Conservation (phyloP, 2,888 invertebrate species). For the Synanthedon andrenaeformis region DNA sequence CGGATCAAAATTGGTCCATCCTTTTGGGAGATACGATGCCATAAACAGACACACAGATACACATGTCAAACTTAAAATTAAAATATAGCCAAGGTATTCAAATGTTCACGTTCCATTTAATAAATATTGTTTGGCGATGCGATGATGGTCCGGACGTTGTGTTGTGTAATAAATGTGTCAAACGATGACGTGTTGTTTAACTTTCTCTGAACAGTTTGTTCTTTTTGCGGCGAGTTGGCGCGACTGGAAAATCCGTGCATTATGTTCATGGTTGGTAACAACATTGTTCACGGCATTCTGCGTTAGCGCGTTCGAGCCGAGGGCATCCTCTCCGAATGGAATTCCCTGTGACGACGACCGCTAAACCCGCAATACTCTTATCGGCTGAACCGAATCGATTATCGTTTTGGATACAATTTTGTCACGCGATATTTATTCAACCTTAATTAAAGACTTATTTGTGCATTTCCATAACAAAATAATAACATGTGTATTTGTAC, state of each 20-base stretch:
- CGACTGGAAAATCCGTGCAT: constrained; percentile 39
- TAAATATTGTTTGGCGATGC: background rate
- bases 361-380: background rate
- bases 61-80: no score
- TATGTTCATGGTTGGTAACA: constrained; percentile 5
- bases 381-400: background rate
- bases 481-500: no score
- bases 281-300: background rate
- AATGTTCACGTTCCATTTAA: background rate
- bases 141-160: constrained; percentile 35
- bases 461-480: no score
- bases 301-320: background rate
- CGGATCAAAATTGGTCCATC: no score
- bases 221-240: constrained; percentile 6
- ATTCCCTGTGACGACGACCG: background rate
- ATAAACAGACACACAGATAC: no score
- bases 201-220: constrained; percentile 38
- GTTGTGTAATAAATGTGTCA: constrained; percentile 48
- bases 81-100: no score
- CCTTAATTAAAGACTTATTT: no score
- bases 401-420: background rate
- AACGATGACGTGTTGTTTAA: constrained; percentile 39
- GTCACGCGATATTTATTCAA: background rate
- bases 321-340: background rate
- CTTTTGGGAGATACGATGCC: no score